These are phyloP conservation scores for Dufourea novaeangliae DNA, from an alignment of 1,140 invertebrate genomes.

Conservation along the genomic window DNA sequence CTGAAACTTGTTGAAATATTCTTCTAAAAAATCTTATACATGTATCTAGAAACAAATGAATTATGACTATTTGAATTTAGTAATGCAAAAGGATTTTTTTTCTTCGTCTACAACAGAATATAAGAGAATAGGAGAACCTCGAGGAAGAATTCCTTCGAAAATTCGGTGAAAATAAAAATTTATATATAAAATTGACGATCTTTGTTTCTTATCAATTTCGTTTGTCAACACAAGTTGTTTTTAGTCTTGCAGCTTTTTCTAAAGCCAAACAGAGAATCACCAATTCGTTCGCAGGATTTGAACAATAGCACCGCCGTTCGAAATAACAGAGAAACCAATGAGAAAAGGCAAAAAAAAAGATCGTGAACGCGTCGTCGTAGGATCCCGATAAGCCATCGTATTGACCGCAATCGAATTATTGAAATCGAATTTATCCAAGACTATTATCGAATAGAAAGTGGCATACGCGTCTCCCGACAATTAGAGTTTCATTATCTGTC, in stretches of 20 bases:
- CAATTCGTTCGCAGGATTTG: not conserved
- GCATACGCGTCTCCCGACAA: slow-evolving; percentile 5
- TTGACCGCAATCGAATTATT: not conserved
- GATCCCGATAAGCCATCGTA: not conserved
- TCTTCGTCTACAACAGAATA: too few species aligned
- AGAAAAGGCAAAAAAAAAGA: not conserved
- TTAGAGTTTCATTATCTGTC: slow-evolving; percentile 42
- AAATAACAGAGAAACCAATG: slow-evolving; percentile 2
- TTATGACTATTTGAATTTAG: too few species aligned
- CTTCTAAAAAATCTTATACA: too few species aligned
- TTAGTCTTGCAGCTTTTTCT: not conserved
- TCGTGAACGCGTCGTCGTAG: not conserved
- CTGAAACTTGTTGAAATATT: too few species aligned
- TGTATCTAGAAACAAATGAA: too few species aligned
- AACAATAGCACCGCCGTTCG: not conserved
- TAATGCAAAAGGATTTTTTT: too few species aligned
- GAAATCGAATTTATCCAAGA: slow-evolving; percentile 25
- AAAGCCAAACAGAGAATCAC: not conserved
- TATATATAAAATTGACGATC: not conserved
- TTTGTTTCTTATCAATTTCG: not conserved
- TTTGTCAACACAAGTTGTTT: not conserved
- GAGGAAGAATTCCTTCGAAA: not conserved
- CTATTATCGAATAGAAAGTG: not conserved
- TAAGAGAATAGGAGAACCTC: too few species aligned
- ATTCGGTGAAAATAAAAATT: not conserved